phyloP scores from a whole-genome alignment of 2,888 invertebrate species.

The Thecophora atra region DNA sequence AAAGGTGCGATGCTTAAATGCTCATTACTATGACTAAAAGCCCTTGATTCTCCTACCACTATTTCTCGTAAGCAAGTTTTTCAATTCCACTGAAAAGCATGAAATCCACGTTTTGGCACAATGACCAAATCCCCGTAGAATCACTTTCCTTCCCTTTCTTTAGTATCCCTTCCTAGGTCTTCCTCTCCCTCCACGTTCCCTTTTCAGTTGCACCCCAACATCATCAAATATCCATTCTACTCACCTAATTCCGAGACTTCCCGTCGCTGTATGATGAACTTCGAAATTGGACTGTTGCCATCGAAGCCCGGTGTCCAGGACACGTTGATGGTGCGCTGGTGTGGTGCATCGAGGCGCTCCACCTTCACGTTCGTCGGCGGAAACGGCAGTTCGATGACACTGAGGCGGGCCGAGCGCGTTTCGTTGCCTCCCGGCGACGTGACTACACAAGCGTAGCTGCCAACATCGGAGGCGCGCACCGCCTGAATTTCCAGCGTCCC shows the following conservation, averaged over 20 bases:
- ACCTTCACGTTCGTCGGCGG: conserved; percentile 90
- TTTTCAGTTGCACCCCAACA: not conserved
- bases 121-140: too few species aligned
- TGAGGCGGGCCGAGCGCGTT: conserved; percentile 82
- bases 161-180: too few species aligned
- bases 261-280: conserved; percentile 91
- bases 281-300: conserved; percentile 93
- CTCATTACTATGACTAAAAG: too few species aligned
- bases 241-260: conserved; percentile 88
- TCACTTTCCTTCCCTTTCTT: too few species aligned
- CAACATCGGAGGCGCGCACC: conserved; percentile 91
- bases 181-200: too few species aligned
- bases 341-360: conserved; percentile 72
- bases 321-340: conserved; percentile 85
- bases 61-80: too few species aligned
- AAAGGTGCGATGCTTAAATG: too few species aligned
- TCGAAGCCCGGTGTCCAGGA: conserved; percentile 97
- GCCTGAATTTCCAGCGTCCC: conserved; percentile 89
- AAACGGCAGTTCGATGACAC: conserved; percentile 94
- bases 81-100: too few species aligned
- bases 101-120: too few species aligned
- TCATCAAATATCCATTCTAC: conserved; percentile 7
- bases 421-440: conserved; percentile 93
- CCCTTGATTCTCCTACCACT: too few species aligned
- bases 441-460: conserved; percentile 89